A percentile compares a stretch with the other conserved stretches of the same genome.
phyloP scores from a whole-genome alignment of 1,140 invertebrate species.

The Lethrus apterus region DNA sequence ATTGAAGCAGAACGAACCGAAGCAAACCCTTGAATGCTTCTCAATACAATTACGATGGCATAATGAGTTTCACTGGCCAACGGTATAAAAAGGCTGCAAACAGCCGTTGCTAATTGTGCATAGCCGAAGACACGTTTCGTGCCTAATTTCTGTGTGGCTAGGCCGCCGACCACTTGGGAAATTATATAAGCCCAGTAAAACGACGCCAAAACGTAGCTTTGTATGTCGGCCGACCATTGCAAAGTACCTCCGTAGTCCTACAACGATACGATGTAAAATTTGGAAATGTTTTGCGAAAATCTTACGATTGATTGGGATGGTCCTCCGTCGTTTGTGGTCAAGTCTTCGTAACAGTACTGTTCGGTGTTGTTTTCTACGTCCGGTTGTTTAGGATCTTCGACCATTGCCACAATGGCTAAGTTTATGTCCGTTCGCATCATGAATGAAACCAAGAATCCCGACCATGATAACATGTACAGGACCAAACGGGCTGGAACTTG shows the following conservation, averaged over 20 bases:
- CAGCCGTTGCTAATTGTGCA: slow-evolving; percentile 59
- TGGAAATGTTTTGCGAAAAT: not conserved
- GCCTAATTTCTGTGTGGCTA: slow-evolving; percentile 71
- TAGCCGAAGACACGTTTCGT: slow-evolving; percentile 71
- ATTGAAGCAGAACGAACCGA: slow-evolving; percentile 44
- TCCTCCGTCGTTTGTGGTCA: not conserved
- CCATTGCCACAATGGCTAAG: slow-evolving; percentile 63
- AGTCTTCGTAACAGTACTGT: slow-evolving; percentile 25
- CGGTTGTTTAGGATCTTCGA: slow-evolving; percentile 30
- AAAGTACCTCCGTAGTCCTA: slow-evolving; percentile 47
- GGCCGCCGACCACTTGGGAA: slow-evolving; percentile 61
- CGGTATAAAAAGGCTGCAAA: slow-evolving; percentile 61
- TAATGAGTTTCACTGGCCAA: slow-evolving; percentile 55
- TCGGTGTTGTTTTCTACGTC: slow-evolving; percentile 23
- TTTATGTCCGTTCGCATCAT: slow-evolving; percentile 73
- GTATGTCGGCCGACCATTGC: slow-evolving; percentile 53
- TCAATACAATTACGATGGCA: slow-evolving; percentile 50
- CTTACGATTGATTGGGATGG: not conserved
- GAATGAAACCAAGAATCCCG: slow-evolving; percentile 64
- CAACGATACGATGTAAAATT: slow-evolving; percentile 11
- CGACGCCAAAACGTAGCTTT: slow-evolving; percentile 56
- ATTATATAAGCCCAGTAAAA: slow-evolving; percentile 70
- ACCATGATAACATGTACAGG: slow-evolving; percentile 62
- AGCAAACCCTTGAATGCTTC: slow-evolving; percentile 61
- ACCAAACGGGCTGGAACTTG: slow-evolving; percentile 55